Conservation (phyloP, 2,797 vertebrate species). For the Chelonia mydas region DNA sequence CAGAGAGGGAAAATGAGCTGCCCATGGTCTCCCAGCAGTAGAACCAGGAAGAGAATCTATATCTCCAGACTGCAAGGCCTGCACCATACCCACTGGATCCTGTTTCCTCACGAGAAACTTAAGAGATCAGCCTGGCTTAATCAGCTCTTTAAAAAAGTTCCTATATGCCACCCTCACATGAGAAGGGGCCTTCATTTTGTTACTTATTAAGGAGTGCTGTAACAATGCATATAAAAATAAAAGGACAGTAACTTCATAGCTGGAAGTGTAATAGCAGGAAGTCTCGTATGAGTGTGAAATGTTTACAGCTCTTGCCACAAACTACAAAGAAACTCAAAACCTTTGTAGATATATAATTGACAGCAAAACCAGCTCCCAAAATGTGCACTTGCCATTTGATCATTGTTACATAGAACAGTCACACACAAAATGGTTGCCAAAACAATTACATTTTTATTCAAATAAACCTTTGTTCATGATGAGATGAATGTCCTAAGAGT, state of each 20-base stretch:
- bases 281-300: neutral
- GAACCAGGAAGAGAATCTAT: neutral
- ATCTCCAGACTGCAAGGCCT: neutral
- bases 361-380: neutral
- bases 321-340: neutral
- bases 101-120: neutral
- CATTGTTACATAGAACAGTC: neutral
- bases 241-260: neutral
- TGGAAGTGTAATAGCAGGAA: neutral
- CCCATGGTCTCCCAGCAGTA: neutral
- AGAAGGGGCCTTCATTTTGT: neutral
- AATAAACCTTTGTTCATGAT: neutral
- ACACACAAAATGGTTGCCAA: neutral
- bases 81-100: neutral
- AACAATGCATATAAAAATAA: fast-evolving
- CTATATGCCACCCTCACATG: neutral
- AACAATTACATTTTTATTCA: neutral
- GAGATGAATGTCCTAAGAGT: neutral
- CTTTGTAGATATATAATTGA: neutral
- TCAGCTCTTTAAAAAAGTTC: neutral
- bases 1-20: fast-evolving
- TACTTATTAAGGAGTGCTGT: neutral
- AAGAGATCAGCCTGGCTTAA: neutral
- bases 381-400: neutral
- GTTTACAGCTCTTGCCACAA: neutral